These are phyloP conservation scores for Xyrauchen texanus DNA, from an alignment of 2,113 vertebrate species.

Conservation along the genomic window DNA sequence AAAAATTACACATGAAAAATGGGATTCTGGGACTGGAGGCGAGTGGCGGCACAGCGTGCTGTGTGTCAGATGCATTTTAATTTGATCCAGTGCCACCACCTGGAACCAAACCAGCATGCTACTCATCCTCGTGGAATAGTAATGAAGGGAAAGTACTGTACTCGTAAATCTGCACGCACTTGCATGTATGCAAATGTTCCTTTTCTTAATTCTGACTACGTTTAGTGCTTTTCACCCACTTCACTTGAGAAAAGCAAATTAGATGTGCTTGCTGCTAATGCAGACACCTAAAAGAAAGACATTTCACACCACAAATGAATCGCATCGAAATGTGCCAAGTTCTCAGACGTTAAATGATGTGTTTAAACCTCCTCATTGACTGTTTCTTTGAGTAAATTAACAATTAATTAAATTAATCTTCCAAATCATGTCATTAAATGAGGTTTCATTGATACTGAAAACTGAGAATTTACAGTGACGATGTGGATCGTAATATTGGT, in stretches of 20 bases:
- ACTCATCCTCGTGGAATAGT: slow-evolving; percentile 4
- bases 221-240: neutral
- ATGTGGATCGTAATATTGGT: slow-evolving; percentile 20
- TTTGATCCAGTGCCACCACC: slow-evolving; percentile 14
- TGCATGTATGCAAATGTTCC: neutral
- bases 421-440: slow-evolving; percentile 19
- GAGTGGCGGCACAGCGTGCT: neutral
- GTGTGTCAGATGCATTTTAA: slow-evolving; percentile 28
- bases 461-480: neutral
- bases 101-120: slow-evolving; percentile 12
- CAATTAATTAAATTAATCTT: slow-evolving; percentile 35
- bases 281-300: neutral
- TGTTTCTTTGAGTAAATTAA: slow-evolving; percentile 28
- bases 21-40: neutral
- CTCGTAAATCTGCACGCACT: neutral
- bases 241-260: neutral
- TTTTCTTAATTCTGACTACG: neutral
- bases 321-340: neutral
- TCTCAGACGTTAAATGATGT: neutral
- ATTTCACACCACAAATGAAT: neutral
- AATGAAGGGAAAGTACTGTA: slow-evolving; percentile 5
- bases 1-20: slow-evolving; percentile 29
- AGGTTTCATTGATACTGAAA: neutral
- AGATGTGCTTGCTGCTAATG: neutral
- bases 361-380: slow-evolving; percentile 19